Conservation (phyloP, 2,888 invertebrate species). For the Eupithecia insigniata region DNA sequence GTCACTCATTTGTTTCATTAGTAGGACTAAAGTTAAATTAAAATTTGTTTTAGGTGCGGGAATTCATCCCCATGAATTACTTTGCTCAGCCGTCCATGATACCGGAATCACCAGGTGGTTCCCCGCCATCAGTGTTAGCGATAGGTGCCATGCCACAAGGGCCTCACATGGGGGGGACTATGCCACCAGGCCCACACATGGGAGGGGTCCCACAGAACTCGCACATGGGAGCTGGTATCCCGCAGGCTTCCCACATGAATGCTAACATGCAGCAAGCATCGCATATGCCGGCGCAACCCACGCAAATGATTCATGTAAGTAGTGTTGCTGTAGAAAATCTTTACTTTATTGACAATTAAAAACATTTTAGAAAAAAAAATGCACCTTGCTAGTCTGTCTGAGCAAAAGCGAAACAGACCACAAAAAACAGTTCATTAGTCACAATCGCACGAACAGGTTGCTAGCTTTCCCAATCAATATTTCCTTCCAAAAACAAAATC, state of each 20-base stretch:
- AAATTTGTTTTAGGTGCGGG: slow-evolving; percentile 58
- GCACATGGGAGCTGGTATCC: slow-evolving; percentile 22
- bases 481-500: background rate
- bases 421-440: background rate
- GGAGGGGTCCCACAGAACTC: slow-evolving; percentile 13
- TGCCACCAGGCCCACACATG: slow-evolving; percentile 11
- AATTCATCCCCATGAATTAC: slow-evolving; percentile 75
- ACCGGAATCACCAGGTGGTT: slow-evolving; percentile 68
- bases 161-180: slow-evolving; percentile 12
- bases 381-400: background rate
- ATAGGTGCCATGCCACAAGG: slow-evolving; percentile 17
- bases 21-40: background rate
- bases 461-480: background rate
- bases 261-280: slow-evolving; percentile 21
- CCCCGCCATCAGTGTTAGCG: slow-evolving; percentile 58
- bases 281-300: slow-evolving; percentile 19
- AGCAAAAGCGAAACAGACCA: background rate
- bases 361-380: background rate
- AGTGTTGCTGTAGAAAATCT: background rate
- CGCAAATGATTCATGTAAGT: slow-evolving; percentile 76
- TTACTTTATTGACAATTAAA: background rate
- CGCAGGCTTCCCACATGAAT: slow-evolving; percentile 21
- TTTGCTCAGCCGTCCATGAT: slow-evolving; percentile 59
- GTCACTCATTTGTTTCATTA: background rate
- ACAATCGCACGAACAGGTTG: background rate